Conservation (phyloP, 2,113 vertebrate species). For the Ptilonorhynchus violaceus region DNA sequence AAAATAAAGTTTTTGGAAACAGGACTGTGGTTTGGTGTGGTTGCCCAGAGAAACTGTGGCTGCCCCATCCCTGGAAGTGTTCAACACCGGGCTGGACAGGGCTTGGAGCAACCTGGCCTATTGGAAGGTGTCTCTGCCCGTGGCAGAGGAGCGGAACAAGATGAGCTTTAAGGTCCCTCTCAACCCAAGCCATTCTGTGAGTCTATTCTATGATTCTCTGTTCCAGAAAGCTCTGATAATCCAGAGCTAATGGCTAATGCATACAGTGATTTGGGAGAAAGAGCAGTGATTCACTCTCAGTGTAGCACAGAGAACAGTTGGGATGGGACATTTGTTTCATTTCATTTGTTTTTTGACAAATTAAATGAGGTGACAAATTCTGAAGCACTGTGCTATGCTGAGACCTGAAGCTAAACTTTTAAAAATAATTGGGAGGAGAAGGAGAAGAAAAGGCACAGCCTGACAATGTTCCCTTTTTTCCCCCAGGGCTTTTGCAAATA, state of each 20-base stretch:
- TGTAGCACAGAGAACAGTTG: neutral
- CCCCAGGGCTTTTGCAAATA: neutral
- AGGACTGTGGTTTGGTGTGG: neutral
- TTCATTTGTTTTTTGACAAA: neutral
- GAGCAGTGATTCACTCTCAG: neutral
- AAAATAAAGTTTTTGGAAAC: neutral
- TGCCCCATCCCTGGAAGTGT: neutral
- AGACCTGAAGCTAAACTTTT: neutral
- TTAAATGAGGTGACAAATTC: neutral
- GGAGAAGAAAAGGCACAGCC: neutral
- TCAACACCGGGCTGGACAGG: neutral
- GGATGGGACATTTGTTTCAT: neutral
- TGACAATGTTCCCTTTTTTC: neutral
- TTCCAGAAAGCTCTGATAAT: neutral
- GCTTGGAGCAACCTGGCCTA: accelerated
- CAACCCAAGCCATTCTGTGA: neutral
- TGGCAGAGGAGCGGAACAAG: neutral
- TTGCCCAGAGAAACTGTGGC: neutral
- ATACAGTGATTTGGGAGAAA: too few species aligned
- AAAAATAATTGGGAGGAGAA: neutral
- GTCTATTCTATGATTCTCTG: neutral
- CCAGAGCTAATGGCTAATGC: neutral
- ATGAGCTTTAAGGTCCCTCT: neutral
- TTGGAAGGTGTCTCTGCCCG: neutral
- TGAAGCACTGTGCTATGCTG: neutral